phyloP scores from a whole-genome alignment of 2,888 invertebrate species.

The Agonopterix alstromeriana region DNA sequence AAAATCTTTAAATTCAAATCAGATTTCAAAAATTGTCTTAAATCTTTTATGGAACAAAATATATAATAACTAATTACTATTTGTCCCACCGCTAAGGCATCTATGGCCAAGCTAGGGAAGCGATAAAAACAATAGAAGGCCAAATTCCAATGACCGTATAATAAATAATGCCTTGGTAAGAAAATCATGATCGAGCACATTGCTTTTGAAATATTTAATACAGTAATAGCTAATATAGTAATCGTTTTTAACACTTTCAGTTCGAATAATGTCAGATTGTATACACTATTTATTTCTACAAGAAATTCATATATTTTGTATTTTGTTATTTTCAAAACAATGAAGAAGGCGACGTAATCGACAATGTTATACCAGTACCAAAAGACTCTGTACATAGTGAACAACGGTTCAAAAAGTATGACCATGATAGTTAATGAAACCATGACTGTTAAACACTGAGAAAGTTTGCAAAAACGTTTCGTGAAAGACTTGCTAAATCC shows the following conservation, averaged over 20 bases:
- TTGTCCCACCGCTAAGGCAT: background rate
- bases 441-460: background rate
- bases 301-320: constrained; percentile 4
- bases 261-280: background rate
- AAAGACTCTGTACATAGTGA: background rate
- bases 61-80: constrained; percentile 2
- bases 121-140: background rate
- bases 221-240: background rate
- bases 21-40: background rate
- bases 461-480: background rate
- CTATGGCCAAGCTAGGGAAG: background rate
- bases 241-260: background rate
- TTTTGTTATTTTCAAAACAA: constrained; percentile 1
- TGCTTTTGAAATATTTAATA: background rate
- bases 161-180: background rate
- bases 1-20: background rate
- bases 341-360: background rate
- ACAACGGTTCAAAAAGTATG: background rate
- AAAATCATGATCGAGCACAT: no score
- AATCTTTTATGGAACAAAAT: background rate
- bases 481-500: background rate
- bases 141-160: background rate
- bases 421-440: background rate
- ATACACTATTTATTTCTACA: background rate
- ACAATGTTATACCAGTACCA: background rate